Conservation (phyloP, 35 echinoderm and acorn worm genomes). For the Stichopus chloronotus region DNA sequence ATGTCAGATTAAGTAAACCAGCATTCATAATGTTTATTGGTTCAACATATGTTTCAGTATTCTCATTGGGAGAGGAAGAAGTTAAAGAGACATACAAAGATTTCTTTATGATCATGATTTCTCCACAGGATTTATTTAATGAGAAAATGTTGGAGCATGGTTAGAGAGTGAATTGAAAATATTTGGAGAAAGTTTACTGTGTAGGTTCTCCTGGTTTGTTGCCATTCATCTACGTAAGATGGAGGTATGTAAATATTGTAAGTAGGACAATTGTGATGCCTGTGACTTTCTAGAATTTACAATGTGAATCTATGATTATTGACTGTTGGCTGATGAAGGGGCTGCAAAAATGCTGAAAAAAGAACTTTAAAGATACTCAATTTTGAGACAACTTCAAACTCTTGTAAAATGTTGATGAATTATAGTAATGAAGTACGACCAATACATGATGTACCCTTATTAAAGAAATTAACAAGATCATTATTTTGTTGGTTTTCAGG, state of each 20-base stretch:
- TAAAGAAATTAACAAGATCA: slow-evolving; percentile 32
- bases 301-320: too few species aligned
- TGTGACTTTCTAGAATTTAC: background rate
- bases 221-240: background rate
- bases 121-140: slow-evolving; percentile 7
- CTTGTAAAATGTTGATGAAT: too few species aligned
- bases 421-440: too few species aligned
- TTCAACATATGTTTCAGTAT: background rate
- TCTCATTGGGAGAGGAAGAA: background rate
- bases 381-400: too few species aligned
- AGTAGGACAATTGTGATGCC: background rate
- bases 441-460: background rate
- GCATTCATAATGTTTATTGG: too few species aligned
- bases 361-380: too few species aligned
- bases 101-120: slow-evolving; percentile 10
- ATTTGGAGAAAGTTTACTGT: slow-evolving; percentile 27
- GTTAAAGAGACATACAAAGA: background rate
- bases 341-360: background rate
- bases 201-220: background rate
- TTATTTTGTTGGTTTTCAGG: slow-evolving; percentile 57
- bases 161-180: slow-evolving; percentile 31
- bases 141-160: background rate
- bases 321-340: background rate
- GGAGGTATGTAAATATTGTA: background rate
- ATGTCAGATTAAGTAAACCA: too few species aligned